Conservation (phyloP, 2,888 invertebrate species). For the Myathropa florea region DNA sequence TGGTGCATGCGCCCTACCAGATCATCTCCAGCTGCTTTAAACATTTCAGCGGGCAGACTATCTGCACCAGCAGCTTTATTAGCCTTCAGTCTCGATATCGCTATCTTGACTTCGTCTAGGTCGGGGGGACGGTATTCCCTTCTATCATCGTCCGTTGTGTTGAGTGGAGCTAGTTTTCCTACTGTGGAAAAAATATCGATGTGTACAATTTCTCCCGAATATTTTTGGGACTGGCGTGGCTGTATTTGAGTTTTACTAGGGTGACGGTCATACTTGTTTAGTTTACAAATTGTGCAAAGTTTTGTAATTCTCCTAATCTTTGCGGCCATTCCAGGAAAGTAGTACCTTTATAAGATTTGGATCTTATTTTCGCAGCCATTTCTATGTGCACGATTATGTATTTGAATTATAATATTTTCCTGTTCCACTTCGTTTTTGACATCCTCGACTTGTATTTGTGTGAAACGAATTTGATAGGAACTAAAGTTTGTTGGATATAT, state of each 20-base stretch:
- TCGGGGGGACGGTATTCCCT: too few species aligned
- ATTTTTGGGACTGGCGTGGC: not conserved
- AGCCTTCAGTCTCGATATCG: too few species aligned
- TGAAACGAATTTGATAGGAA: constrained; percentile 40
- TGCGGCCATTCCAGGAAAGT: constrained; percentile 25
- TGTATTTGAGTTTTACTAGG: not conserved
- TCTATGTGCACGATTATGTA: constrained; percentile 40
- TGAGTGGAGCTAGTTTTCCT: not conserved
- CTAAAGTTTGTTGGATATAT: constrained; percentile 30
- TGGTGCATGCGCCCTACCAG: too few species aligned
- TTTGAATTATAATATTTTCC: constrained; percentile 25
- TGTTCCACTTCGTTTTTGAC: constrained; percentile 34
- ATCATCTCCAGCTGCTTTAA: too few species aligned
- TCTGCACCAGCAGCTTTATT: too few species aligned
- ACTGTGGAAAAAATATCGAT: constrained; percentile 8
- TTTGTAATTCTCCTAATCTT: constrained; percentile 1
- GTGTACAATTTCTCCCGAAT: constrained; percentile 1
- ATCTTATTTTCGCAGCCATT: constrained; percentile 34
- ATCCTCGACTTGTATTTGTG: constrained; percentile 52
- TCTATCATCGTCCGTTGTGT: too few species aligned
- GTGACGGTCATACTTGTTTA: not conserved
- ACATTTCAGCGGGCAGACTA: too few species aligned
- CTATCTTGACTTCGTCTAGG: too few species aligned
- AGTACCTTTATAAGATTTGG: constrained; percentile 34
- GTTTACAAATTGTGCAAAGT: not conserved